Evolutionary conservation across 2,113 vertebrate genomes (phyloP), one percentile per base, ranked within the genome.

Genomic region (Epinephelus fuscoguttatus): DNA sequence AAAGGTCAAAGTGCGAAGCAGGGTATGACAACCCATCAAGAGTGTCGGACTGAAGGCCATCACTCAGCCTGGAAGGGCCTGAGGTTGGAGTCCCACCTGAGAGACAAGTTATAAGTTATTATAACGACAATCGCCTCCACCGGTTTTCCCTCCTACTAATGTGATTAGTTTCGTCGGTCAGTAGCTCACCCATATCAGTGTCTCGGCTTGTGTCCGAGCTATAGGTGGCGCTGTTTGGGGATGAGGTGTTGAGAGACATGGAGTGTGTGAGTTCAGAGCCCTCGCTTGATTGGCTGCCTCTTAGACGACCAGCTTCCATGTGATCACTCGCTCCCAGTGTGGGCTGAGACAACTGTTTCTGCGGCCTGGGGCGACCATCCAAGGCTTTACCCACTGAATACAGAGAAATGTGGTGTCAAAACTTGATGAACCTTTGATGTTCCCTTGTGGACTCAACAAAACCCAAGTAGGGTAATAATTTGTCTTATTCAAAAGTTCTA

Each of bases 331-430:
- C 95, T 33, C 95, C 94, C 2, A 97, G 94, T 0, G 94, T 92
- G 0, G 95, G 94, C 25, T 97, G 92, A 71, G 97, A 92, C 8
- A 97, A 85, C 86, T 97, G 97, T 93, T 98, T 99, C 30, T 95
- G 96, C 33, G 97, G 96, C 63, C 95, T 95, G 6, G 95, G 96
- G 69, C 97, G 94, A 94, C 95, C 90, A 17, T 99, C 97, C 92
- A 96, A 91, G 78, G 94, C 95, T 87, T 96, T 97, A 86, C 96
- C 95, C 84, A 96, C 97, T 98, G 79, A 74, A 83, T 71, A 27
- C 4, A 68, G n/a, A 83, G 17, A 81, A 33, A 42, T 40, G 10
- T 5, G 10, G 4, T 1, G 15, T 83, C 18, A 55, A 70, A 52
- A 47, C 55, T 42, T 37, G 1, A 40, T 56, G 81, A 69, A 6